phyloP scores from a whole-genome alignment of 2,888 invertebrate genomes.

The Xestia c-nigrum region DNA sequence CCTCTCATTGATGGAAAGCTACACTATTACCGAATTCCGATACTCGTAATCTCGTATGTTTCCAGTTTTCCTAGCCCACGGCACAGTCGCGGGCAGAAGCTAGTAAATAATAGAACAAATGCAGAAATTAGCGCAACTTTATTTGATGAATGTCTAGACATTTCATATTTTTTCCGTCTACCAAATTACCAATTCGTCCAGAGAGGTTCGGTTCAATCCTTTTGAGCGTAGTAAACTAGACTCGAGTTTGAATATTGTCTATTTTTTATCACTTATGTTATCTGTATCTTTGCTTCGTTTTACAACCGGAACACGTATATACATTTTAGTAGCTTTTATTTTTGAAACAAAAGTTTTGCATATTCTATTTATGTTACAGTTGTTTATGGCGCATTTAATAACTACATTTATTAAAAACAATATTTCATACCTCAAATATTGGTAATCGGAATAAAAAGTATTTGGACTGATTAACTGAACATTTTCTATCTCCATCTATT shows the following conservation, averaged over 20 bases:
- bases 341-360: neutral
- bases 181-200: neutral
- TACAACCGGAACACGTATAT: slow-evolving; percentile 67
- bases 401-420: neutral
- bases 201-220: neutral
- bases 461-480: slow-evolving; percentile 83
- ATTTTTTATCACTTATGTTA: slow-evolving; percentile 33
- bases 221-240: neutral
- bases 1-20: neutral
- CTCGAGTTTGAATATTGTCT: slow-evolving; percentile 36
- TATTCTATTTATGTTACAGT: neutral
- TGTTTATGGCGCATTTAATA: slow-evolving; percentile 20
- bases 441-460: slow-evolving; percentile 70
- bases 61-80: neutral
- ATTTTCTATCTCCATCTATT: slow-evolving; percentile 93
- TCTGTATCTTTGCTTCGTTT: slow-evolving; percentile 62
- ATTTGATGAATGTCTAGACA: neutral
- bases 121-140: neutral
- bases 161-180: neutral
- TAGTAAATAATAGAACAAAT: neutral
- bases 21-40: neutral
- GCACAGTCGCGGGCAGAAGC: neutral
- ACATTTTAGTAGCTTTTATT: slow-evolving; percentile 48
- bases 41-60: no score
- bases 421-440: slow-evolving; percentile 1